phyloP scores from a whole-genome alignment of 92 coral and sea anemone species.

The Zoanthus solanderi region DNA sequence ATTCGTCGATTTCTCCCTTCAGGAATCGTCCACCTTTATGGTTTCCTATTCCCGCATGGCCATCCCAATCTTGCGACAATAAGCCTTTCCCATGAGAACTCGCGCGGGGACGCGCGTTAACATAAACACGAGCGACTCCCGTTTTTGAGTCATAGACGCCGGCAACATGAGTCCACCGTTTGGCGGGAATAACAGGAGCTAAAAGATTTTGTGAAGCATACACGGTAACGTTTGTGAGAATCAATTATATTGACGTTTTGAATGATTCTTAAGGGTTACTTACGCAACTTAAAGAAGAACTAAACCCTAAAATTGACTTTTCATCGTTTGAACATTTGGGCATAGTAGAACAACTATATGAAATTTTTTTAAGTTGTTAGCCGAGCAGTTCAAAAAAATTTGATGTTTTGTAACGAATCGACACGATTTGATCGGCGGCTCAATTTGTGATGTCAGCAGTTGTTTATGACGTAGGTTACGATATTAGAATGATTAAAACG shows the following conservation, averaged over 20 bases:
- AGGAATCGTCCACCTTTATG: slow-evolving; percentile 79
- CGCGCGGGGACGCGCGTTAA: slow-evolving; percentile 79
- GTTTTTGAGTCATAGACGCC: slow-evolving; percentile 81
- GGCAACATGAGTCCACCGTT: slow-evolving; percentile 85
- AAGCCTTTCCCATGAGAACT: slow-evolving; percentile 87
- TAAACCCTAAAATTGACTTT: too few species aligned
- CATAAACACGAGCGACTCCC: slow-evolving; percentile 79
- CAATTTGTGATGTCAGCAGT: too few species aligned
- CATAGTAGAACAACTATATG: too few species aligned
- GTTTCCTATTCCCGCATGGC: slow-evolving; percentile 86
- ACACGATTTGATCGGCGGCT: too few species aligned
- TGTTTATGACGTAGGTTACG: too few species aligned
- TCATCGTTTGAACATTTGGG: too few species aligned
- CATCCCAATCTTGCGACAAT: slow-evolving; percentile 89
- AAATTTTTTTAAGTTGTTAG: too few species aligned
- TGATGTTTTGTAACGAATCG: too few species aligned
- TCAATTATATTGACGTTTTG: neutral
- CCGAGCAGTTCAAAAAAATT: too few species aligned
- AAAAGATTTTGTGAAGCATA: neutral
- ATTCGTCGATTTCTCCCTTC: slow-evolving; percentile 85
- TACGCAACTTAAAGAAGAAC: too few species aligned
- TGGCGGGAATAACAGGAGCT: slow-evolving; percentile 83
- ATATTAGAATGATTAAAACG: too few species aligned
- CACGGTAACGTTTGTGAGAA: neutral
- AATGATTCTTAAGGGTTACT: too few species aligned